Conservation (phyloP, 2,113 vertebrate species). For the Glaucomys volans region DNA sequence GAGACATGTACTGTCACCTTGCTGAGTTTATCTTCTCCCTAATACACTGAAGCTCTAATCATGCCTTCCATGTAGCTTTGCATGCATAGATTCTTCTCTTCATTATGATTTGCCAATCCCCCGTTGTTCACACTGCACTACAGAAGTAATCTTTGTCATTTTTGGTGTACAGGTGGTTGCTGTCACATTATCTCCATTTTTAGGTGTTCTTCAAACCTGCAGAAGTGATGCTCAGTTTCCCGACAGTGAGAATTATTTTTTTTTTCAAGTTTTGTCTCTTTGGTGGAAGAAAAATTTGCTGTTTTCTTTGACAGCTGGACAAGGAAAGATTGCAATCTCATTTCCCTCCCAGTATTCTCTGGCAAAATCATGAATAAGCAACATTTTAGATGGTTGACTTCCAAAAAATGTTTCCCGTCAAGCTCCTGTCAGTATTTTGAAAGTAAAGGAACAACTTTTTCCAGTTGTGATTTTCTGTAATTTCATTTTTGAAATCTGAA, state of each 20-base stretch:
- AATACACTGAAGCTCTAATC: background rate
- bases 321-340: conserved; percentile 65
- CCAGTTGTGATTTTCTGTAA: conserved; percentile 66
- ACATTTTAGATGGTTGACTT: conserved; percentile 70
- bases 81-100: background rate
- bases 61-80: background rate
- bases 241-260: conserved; percentile 5
- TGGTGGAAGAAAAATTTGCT: conserved; percentile 60
- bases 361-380: conserved; percentile 77
- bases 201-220: conserved; percentile 61
- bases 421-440: conserved; percentile 69
- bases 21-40: background rate
- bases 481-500: conserved; percentile 67
- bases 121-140: conserved; percentile 21
- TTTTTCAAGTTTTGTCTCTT: conserved; percentile 42
- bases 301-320: conserved; percentile 74
- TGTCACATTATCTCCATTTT: conserved; percentile 71
- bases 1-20: background rate
- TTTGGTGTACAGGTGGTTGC: conserved; percentile 69
- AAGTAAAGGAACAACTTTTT: conserved; percentile 69
- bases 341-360: conserved; percentile 65
- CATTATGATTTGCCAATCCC: conserved; percentile 30
- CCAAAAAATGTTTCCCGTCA: conserved; percentile 74
- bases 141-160: conserved; percentile 54
- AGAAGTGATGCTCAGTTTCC: conserved; percentile 56